Evolutionary conservation across 2,888 invertebrate species (phyloP).

Genomic region (Drosophila demipolita): DNA sequence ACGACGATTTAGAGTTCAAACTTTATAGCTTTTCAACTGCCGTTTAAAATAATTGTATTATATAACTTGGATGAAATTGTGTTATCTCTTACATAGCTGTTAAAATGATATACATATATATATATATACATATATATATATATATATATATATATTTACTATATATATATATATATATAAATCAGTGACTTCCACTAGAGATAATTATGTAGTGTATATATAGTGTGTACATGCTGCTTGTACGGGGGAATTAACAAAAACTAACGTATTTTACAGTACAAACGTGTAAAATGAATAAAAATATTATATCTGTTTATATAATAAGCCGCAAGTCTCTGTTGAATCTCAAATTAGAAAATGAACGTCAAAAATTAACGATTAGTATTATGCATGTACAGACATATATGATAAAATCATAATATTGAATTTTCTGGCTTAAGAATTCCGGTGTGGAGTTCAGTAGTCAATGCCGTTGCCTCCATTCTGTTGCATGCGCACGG

Average conservation of each 20-base stretch:
- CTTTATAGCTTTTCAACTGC: constrained; percentile 49
- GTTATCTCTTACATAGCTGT: constrained; percentile 21
- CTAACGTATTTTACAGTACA: constrained; percentile 72
- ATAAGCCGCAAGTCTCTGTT: constrained; percentile 67
- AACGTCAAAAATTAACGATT: constrained; percentile 50
- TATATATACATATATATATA: constrained; percentile 9
- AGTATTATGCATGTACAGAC: constrained; percentile 41
- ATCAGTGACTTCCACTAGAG: constrained; percentile 35
- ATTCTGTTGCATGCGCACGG: constrained; percentile 79
- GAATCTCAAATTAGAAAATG: constrained; percentile 67
- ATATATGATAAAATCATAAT: constrained; percentile 34
- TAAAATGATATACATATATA: constrained; percentile 30
- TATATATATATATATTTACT: constrained; percentile 8
- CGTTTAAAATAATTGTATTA: constrained; percentile 49
- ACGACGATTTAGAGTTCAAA: constrained; percentile 49
- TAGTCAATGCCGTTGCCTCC: constrained; percentile 66
- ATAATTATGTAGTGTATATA: constrained; percentile 29
- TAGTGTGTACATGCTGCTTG: constrained; percentile 39
- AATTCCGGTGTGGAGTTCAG: constrained; percentile 34
- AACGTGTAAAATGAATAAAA: constrained; percentile 46
- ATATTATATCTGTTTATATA: constrained; percentile 31
- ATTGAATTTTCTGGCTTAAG: constrained; percentile 10
- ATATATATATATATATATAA: constrained; percentile 7
- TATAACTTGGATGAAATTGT: constrained; percentile 29
- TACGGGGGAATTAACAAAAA: constrained; percentile 39